A percentile compares a stretch with the other conserved stretches of the same genome.
These are phyloP conservation scores for Operophtera brumata DNA, from an alignment of 2,888 invertebrate species.

Conservation along the genomic window DNA sequence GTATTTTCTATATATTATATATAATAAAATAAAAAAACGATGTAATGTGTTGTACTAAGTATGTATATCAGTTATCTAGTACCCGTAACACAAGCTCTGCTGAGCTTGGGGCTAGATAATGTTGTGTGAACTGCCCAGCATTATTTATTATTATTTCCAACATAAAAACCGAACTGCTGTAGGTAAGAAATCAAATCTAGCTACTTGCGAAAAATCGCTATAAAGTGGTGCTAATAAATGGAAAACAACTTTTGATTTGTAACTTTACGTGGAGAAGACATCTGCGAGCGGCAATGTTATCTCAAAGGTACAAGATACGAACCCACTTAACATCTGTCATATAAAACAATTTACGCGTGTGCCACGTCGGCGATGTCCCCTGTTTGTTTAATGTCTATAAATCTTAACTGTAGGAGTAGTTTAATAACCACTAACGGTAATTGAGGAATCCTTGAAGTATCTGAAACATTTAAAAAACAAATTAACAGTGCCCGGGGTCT, in stretches of 20 bases:
- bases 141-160: too few species aligned
- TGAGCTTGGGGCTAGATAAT: too few species aligned
- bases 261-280: constrained; percentile 25
- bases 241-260: constrained; percentile 16
- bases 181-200: too few species aligned
- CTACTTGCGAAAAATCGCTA: neutral
- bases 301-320: constrained; percentile 48
- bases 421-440: constrained; percentile 47
- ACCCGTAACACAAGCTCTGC: too few species aligned
- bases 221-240: constrained; percentile 6
- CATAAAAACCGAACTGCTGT: too few species aligned
- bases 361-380: constrained; percentile 52
- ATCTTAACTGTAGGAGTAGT: constrained; percentile 49
- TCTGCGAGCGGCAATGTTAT: constrained; percentile 52
- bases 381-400: constrained; percentile 58
- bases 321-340: constrained; percentile 51
- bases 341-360: constrained; percentile 65
- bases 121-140: too few species aligned
- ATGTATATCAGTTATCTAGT: too few species aligned
- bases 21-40: too few species aligned
- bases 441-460: constrained; percentile 20
- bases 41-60: too few species aligned
- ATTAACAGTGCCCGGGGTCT: too few species aligned
- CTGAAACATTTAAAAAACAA: constrained; percentile 1
- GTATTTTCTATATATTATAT: too few species aligned